Base-by-base conservation (phyloP, 2,113 vertebrate species). In the Lutjanus erythropterus region DNA sequence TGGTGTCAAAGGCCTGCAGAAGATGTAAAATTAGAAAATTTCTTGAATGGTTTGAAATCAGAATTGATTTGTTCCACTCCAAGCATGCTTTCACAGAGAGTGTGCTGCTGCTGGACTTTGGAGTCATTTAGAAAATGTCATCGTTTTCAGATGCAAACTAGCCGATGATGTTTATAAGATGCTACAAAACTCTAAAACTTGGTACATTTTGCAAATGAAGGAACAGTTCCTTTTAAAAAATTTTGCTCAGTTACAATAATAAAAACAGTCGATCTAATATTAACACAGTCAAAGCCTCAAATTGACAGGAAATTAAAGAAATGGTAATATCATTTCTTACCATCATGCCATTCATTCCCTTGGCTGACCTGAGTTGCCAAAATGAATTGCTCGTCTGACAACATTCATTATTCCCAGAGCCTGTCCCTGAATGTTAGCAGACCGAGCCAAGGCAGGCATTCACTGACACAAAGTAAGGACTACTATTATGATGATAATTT, bases 221-320 rank as follows among this genome's bases (percentile, higher is more conserved):
- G 37, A 58, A 31, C 7, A 11, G 21, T 31, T 39, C 31, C 49
- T 65, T 60, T 71, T 58, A 9, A 46, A 9, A 46, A 55, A 64
- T 50, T 56, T 15, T 5, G 5, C 41, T 58, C 23, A 1, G 31
- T 53, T 62, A 44, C 46, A 31, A 33, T 10, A 62, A 65, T 58
- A 58, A 78, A 87, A 87, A 90, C 81, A 75, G 2, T 14, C 25
- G 29, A n/a, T 81, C 44, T 50, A 21, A 70, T 86, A 83, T 86
- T 67, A 73, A 67, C 86, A 61, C 59, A 14, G 33, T 65, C 60
- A 44, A 59, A 59, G 62, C 61, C 35, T 78, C 62, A 86, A 84
- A 82, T 82, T 84, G 85, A 87, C 84, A 92, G 88, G 92, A 92
- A 92, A 92, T 90, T 87, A 92, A 92, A 90, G 84, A 79, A 88